Evolutionary conservation across 2,888 invertebrate genomes (phyloP).

Genomic region (Petrolisthes manimaculis): DNA sequence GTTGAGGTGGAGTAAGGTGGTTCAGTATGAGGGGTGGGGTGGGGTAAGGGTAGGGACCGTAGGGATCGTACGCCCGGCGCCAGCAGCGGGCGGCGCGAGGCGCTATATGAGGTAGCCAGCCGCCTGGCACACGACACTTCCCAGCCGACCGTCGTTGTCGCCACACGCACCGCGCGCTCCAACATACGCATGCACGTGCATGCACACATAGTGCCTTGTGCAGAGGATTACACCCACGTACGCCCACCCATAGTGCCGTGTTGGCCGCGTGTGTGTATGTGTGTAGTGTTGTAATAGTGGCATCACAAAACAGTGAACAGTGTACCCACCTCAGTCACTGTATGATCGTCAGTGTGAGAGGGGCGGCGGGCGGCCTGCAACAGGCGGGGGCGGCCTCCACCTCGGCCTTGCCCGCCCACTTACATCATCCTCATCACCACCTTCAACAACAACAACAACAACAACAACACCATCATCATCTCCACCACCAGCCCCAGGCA

Average conservation of each 20-base stretch:
- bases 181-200: conserved; percentile 53
- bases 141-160: conserved; percentile 52
- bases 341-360: conserved; percentile 27
- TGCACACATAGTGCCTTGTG: conserved; percentile 36
- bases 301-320: no score
- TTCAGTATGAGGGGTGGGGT: neutral
- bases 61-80: conserved; percentile 17
- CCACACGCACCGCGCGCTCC: conserved; percentile 43
- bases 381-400: conserved; percentile 10
- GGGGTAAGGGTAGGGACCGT: conserved; percentile 6
- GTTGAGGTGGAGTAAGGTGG: neutral
- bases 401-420: neutral
- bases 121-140: conserved; percentile 65
- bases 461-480: conserved; percentile 1
- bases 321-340: neutral
- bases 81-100: conserved; percentile 45
- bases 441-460: neutral
- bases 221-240: conserved; percentile 26
- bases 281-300: neutral
- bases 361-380: conserved; percentile 15
- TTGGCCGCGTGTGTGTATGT: neutral
- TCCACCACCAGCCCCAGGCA: neutral
- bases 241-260: neutral
- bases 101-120: conserved; percentile 61
- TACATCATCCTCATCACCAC: neutral